Evolutionary conservation across 2,888 invertebrate genomes (phyloP).

Genomic region (Drosophila kanekoi): DNA sequence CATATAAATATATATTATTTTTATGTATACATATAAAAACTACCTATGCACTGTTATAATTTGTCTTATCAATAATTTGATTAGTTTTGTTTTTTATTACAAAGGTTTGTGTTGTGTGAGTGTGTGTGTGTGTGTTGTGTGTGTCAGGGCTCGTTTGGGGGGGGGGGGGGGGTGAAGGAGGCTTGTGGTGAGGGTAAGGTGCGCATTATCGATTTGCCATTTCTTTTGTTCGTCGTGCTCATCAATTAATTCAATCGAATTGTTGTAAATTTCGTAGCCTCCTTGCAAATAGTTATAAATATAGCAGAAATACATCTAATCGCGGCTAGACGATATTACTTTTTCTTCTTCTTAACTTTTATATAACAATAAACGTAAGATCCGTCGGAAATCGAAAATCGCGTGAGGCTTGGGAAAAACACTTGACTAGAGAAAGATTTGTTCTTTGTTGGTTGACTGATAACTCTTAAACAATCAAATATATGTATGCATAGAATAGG

Average conservation of each 20-base stretch:
- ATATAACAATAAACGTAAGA: background rate
- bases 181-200: background rate
- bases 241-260: slow-evolving; percentile 11
- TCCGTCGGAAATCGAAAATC: background rate
- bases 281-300: slow-evolving; percentile 4
- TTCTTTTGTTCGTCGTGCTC: slow-evolving; percentile 6
- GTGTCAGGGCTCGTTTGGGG: no score
- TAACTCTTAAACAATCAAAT: no score
- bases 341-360: background rate
- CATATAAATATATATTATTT: slow-evolving; percentile 2
- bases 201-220: slow-evolving; percentile 26
- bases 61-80: slow-evolving; percentile 34
- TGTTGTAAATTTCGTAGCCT: slow-evolving; percentile 1
- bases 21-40: background rate
- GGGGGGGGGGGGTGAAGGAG: no score
- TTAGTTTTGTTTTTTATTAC: slow-evolving; percentile 13
- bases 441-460: no score
- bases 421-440: background rate
- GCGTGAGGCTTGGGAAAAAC: background rate
- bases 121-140: background rate
- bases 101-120: background rate
- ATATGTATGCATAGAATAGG: no score
- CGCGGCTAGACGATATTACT: background rate
- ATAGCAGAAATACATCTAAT: background rate
- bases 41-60: slow-evolving; percentile 11